Base-by-base conservation (phyloP, 2,888 invertebrate species). In the Chesias legatella region DNA sequence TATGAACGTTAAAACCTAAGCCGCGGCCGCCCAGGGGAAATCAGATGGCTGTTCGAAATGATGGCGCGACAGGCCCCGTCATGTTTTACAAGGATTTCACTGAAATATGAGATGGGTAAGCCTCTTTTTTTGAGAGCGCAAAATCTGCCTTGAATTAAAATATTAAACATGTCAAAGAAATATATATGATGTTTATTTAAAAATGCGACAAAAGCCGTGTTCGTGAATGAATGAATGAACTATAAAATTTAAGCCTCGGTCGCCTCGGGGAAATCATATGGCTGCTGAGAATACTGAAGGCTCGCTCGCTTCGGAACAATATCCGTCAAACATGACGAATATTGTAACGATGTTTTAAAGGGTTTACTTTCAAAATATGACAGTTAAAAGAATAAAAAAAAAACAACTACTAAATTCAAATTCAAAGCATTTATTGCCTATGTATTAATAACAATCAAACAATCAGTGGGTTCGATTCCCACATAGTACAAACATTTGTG, bases 1-100 rank as follows among this genome's bases (percentile, higher is more conserved):
- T 61, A 63, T 63, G 64, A 67, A 66, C 61, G 69, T 75, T 73
- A 71, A 68, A 75, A 67, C 68, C 62, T 66, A 70, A 70, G 60
- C 60, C 63, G 52, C 48, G 48, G 41, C 11, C 11, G 43, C 76
- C 58, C 69, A 4, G 21, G 78, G 77, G 78, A 77, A 78, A 78
- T 78, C 75, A 78, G 54, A 54, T 58, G 47, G 47, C 41, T 56
- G 56, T 60, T 65, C 51, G 61, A 67, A 71, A 67, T 63, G 68
- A 60, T 60, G 67, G 63, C 62, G 56, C 45, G 33, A 20, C 25
- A 4, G 20, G 6, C 10, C 43, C 51, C 38, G 53, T 51, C 54
- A 52, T 43, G 42, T 55, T 58, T 54, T 10, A 45, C 29, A 29
- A 41, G 36, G 46, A 48, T 53, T 55, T 51, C 31, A 29, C 24